Percentiles rank a stretch among this genome's conserved stretches.
Conservation (phyloP, 2,888 invertebrate genomes). For the Hyalella azteca region DNA sequence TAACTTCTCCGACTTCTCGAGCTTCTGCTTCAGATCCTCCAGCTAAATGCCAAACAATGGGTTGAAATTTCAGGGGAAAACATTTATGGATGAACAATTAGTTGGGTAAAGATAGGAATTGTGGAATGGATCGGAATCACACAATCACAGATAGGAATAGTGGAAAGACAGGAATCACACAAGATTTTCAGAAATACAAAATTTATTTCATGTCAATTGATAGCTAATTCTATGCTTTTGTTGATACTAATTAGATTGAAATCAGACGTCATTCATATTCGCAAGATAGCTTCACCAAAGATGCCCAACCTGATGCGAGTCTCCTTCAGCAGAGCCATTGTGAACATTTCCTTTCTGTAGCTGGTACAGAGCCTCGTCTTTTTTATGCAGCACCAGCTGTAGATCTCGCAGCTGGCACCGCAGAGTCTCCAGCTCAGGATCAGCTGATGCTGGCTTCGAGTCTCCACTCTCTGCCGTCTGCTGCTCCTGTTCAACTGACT, state of each 20-base stretch:
- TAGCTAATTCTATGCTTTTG: too few species aligned
- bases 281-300: too few species aligned
- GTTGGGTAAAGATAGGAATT: too few species aligned
- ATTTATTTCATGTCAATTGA: too few species aligned
- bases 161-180: too few species aligned
- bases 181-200: too few species aligned
- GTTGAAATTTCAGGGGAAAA: neutral
- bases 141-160: too few species aligned
- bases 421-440: slow-evolving; percentile 53
- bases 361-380: slow-evolving; percentile 57
- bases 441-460: neutral
- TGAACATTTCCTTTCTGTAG: slow-evolving; percentile 37
- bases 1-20: neutral
- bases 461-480: neutral
- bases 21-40: neutral
- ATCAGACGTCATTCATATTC: too few species aligned
- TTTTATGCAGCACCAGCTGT: slow-evolving; percentile 56
- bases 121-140: too few species aligned
- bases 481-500: neutral
- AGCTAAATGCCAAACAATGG: neutral
- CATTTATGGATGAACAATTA: too few species aligned
- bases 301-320: neutral
- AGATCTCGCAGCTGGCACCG: slow-evolving; percentile 56
- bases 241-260: too few species aligned
- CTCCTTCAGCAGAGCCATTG: neutral